These are phyloP conservation scores for Prunella strophiata DNA, from an alignment of 2,797 vertebrate genomes.

Conservation along the genomic window DNA sequence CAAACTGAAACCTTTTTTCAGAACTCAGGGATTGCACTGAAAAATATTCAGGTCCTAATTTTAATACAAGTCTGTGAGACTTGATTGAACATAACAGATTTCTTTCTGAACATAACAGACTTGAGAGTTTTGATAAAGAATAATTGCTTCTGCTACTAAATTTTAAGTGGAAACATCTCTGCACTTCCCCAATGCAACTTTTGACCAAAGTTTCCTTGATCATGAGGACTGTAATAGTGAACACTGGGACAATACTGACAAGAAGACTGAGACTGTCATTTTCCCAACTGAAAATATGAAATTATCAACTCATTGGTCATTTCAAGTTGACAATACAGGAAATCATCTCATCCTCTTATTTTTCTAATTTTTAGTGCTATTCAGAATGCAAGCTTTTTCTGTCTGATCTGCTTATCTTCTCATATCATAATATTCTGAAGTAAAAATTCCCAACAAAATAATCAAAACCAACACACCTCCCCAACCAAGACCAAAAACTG, in stretches of 20 bases:
- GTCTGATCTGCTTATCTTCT: neutral
- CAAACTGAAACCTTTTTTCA: neutral
- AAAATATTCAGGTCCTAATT: neutral
- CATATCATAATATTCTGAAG: neutral
- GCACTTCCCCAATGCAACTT: neutral
- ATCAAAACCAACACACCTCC: neutral
- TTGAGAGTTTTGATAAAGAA: neutral
- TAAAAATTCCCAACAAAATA: neutral
- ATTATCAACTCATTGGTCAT: neutral
- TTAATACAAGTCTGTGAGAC: neutral
- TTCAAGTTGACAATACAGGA: neutral
- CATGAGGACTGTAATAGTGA: neutral
- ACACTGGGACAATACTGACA: neutral
- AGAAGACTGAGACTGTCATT: neutral
- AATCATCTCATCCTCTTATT: neutral
- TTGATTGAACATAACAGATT: neutral
- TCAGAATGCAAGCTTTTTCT: neutral
- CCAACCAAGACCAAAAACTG: neutral
- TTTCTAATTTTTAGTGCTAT: neutral
- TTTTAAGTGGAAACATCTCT: neutral
- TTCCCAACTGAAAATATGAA: neutral
- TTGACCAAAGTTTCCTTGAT: neutral
- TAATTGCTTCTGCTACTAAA: neutral
- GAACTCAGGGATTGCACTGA: fast-evolving
- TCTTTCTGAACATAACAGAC: too few species aligned